Conservation (phyloP, 1,140 invertebrate genomes). For the Sycophila sp. region DNA sequence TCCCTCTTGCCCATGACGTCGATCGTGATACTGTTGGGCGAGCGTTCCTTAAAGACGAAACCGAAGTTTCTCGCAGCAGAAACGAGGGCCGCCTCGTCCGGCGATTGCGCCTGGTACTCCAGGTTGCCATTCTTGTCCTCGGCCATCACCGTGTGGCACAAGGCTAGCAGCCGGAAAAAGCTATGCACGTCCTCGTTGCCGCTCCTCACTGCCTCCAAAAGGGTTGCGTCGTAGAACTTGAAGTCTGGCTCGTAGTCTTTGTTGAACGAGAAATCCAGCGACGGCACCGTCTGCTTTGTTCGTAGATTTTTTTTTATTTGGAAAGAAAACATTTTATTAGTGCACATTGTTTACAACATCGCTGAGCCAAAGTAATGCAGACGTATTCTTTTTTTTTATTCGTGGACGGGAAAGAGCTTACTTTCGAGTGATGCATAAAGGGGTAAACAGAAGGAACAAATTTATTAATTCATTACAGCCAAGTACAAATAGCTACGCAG, state of each 20-base stretch:
- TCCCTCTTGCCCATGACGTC: conserved; percentile 86
- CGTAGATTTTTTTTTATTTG: no score
- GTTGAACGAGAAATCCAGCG: conserved; percentile 94
- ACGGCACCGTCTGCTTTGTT: conserved; percentile 75
- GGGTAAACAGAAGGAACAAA: no score
- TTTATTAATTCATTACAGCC: no score
- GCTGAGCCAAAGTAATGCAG: no score
- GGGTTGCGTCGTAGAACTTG: conserved; percentile 89
- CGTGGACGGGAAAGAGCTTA: no score
- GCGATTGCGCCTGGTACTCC: conserved; percentile 92
- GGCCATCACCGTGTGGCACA: conserved; percentile 98
- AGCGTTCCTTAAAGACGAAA: conserved; percentile 95
- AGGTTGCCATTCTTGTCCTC: conserved; percentile 85
- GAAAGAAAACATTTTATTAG: no score
- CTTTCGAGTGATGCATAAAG: no score
- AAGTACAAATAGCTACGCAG: no score
- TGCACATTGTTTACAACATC: no score
- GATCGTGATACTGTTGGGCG: conserved; percentile 93
- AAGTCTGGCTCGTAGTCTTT: conserved; percentile 91
- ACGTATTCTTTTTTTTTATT: conserved; percentile 9
- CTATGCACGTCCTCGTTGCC: conserved; percentile 80
- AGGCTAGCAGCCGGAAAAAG: conserved; percentile 89
- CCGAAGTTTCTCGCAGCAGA: conserved; percentile 98
- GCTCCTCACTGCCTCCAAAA: conserved; percentile 85
- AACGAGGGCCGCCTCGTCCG: conserved; percentile 96